Evolutionary conservation across 2,888 invertebrate species (phyloP), one percentile per base, ranked within the genome.

Genomic region (Rhodophaea formosa): DNA sequence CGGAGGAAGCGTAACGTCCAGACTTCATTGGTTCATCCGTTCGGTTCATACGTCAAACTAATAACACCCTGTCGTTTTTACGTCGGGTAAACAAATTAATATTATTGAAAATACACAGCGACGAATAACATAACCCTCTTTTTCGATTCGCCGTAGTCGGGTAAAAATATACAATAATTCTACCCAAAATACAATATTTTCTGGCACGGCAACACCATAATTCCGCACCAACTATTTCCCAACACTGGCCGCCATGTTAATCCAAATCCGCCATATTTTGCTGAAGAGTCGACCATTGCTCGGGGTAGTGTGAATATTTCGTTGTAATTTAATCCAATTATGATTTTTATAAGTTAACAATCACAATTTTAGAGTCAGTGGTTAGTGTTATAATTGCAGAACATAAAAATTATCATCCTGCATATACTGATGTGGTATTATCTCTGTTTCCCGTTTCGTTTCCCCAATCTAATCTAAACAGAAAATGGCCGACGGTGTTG

Each of bases 401-500:
- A 73, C 69, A 68, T 68, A 68, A 71, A 67, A 72, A 77, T 67
- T 73, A 59, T 70, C 63, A 62, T 64, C 70, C 70, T 74, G 63
- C 65, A 65, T 67, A 73, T 70, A 76, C 83, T 77, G 70, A 88
- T 87, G 86, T 81, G 77, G 81, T 80, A 68, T 70, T 82, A 74
- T 77, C 70, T 78, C 69, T 69, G 79, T 85, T 86, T 87, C 83
- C 82, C 83, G 86, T 85, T 82, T 82, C 83, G 85, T 84, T 86
- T 85, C 77, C 77, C 82, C 87, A 88, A 87, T 88, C 88, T 88
- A 88, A 90, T 88, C 91, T 92, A 93, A 93, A 93, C 93, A 94
- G 94, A 95, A 95, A 94, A 95, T 95, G 95, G 95, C 95, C 94
- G 95, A 93, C 94, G 92, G 93, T 93, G 92, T 93, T 93, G 93